Evolutionary conservation across 2,797 vertebrate species (phyloP).

Genomic region (Dryobates pubescens): DNA sequence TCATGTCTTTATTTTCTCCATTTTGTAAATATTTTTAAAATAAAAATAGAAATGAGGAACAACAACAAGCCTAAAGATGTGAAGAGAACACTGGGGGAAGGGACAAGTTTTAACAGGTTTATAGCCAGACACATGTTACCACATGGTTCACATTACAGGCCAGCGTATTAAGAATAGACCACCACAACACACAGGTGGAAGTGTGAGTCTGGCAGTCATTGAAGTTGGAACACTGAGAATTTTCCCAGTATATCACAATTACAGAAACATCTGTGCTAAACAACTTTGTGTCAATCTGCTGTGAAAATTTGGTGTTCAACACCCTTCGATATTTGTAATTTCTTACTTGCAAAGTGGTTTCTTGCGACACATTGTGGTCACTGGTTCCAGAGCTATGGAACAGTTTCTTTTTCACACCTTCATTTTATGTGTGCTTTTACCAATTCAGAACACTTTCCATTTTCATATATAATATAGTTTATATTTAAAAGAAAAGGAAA

Average conservation of each 20-base stretch:
- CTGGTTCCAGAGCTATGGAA: constrained; percentile 6
- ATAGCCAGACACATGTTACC: constrained; percentile 61
- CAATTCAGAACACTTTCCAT: background rate
- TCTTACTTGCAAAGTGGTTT: constrained; percentile 69
- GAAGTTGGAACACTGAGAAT: constrained; percentile 65
- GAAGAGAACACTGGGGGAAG: background rate
- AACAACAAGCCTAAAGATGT: constrained; percentile 18
- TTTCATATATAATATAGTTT: background rate
- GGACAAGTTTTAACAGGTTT: constrained; percentile 19
- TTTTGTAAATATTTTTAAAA: constrained; percentile 29
- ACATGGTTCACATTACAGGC: constrained; percentile 76
- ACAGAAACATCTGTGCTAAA: constrained; percentile 81
- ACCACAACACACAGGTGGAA: constrained; percentile 76
- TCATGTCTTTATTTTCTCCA: background rate
- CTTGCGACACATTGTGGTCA: background rate
- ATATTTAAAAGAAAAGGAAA: background rate
- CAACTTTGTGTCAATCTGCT: constrained; percentile 67
- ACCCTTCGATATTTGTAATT: constrained; percentile 71
- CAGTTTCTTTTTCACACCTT: background rate
- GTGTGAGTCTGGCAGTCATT: constrained; percentile 65
- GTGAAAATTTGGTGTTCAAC: constrained; percentile 70
- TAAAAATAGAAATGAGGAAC: constrained; percentile 46
- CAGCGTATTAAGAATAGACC: constrained; percentile 31
- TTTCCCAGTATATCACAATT: constrained; percentile 83
- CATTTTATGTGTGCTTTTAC: background rate